Evolutionary conservation across 2,888 invertebrate genomes (phyloP).

Genomic region (Schrankia costaestrigalis): DNA sequence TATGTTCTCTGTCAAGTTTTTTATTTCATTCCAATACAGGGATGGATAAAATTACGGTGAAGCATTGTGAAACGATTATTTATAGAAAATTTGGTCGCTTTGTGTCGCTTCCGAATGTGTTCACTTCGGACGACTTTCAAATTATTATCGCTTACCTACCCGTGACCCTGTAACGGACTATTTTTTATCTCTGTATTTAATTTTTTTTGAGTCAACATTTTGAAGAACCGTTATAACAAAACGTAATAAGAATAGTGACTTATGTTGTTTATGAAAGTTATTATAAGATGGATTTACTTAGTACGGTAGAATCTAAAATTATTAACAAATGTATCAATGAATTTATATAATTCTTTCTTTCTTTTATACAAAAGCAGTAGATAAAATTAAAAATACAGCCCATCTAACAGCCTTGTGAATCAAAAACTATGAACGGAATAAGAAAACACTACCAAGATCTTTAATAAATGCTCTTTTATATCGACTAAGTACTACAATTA

Average conservation of each 20-base stretch:
- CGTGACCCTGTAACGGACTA: slow-evolving; percentile 55
- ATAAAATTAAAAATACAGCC: too few species aligned
- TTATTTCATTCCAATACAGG: slow-evolving; percentile 73
- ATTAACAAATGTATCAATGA: too few species aligned
- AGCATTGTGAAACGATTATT: slow-evolving; percentile 76
- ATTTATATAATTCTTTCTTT: too few species aligned
- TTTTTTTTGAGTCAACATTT: slow-evolving; percentile 26
- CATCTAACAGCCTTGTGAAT: too few species aligned
- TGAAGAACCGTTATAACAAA: slow-evolving; percentile 48
- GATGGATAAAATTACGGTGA: slow-evolving; percentile 74
- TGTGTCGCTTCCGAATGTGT: slow-evolving; percentile 67
- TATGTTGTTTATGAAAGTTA: too few species aligned
- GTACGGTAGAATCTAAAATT: too few species aligned
- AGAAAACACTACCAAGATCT: too few species aligned
- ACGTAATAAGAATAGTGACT: slow-evolving; percentile 4
- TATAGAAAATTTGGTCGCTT: slow-evolving; percentile 77
- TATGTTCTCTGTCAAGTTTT: slow-evolving; percentile 53
- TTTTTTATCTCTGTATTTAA: slow-evolving; percentile 37
- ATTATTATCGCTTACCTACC: slow-evolving; percentile 54
- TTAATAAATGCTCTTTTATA: too few species aligned
- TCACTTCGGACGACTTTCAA: slow-evolving; percentile 51
- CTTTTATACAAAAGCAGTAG: too few species aligned
- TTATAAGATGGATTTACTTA: too few species aligned
- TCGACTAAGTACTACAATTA: too few species aligned
- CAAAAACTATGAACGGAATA: too few species aligned